Base-by-base conservation (phyloP, 2,797 vertebrate species). In the Malacoctenus gilli region DNA sequence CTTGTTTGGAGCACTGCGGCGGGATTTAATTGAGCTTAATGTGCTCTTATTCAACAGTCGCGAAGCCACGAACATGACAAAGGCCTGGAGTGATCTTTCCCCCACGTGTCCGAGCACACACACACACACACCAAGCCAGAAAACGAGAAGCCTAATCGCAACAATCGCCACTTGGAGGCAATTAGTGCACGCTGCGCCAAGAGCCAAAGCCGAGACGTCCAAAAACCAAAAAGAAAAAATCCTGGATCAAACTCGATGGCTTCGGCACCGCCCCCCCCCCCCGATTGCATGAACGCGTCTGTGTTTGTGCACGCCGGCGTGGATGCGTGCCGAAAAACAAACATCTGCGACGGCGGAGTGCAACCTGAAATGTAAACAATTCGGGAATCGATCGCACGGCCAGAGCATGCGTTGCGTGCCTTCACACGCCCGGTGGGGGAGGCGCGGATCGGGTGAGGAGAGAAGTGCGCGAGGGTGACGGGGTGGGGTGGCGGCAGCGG, bases 301-400 rank as follows among this genome's bases (percentile, higher is more conserved):
- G 68, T 63, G 77, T 58, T 59, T 74, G 68, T 63, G 78, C 68
- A 67, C 15, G 73, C 41, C 75, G 59, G 62, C 0, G 39, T 46
- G 43, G 56, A 64, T 34, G 50, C 59, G 43, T 16, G n/a, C 34
- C 14, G 51, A 77, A 73, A 60, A 8, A 62, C 79, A 84, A 85
- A 87, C 85, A 83, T 87, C 76, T 87, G 83, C 58, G 35, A 38
- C 37, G 4, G 60, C n/a, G 55, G 73, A 72, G 69, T 52, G 58
- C 49, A 23, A 64, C 62, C 59, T 41, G 49, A 68, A 81, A 85
- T 61, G 75, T 79, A 84, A 89, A 85, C 80, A 84, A 89, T 89
- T 79, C 82, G n/a, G 60, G 68, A 80, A 79, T 78, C 73, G 73
- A 78, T 85, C 79, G 64, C 58, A 74, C 13, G 28, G 34, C 42